Base-by-base conservation (phyloP, 2,888 invertebrate genomes). In the Labia minor region DNA sequence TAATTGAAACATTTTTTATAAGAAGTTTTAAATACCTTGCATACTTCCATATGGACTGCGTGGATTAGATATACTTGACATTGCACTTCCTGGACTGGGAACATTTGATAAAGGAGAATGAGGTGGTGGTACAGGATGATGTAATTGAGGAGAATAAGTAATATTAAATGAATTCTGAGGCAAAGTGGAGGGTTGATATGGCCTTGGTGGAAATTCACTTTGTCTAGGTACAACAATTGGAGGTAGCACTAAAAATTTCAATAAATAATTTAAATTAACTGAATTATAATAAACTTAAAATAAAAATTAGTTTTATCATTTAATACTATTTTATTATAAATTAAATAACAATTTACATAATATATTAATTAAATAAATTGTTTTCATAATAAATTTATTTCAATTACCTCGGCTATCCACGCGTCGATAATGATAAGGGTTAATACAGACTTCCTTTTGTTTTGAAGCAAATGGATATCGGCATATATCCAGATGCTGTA, bases 201-300 rank as follows among this genome's bases (percentile, higher is more conserved):
- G 92, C 73, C 95, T 81, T 73, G 94, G 93, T 0, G 93, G 91
- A 76, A 90, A 97, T 79, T 99, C 98, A 69, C 94, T 95, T 78
- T 96, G 95, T 67, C 99, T 84, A 10, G 99, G 99, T 65, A 99
- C 99, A 72, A 99, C 79, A 19, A 99, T 97, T 0, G 99, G 99
- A 1, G 98, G 99, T 73, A 99, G 80, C 21, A 98, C 96, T 71
- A 78, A 20, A 75, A n/a, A n/a, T n/a, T n/a, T n/a, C n/a, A n/a
- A n/a, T n/a, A n/a, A n/a, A n/a, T n/a, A n/a, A n/a, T n/a, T n/a
- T n/a, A n/a, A n/a, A n/a, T n/a, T n/a, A n/a, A n/a, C n/a, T n/a
- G 21, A 98, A 96, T 71, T 78, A 19, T 75, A 75, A 64, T 69
- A 68, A 6, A 65, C 20, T 11, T 37, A 10, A 49, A 21, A 63